phyloP scores from a whole-genome alignment of 2,888 invertebrate genomes.

The Zygothrica quintamaculata region DNA sequence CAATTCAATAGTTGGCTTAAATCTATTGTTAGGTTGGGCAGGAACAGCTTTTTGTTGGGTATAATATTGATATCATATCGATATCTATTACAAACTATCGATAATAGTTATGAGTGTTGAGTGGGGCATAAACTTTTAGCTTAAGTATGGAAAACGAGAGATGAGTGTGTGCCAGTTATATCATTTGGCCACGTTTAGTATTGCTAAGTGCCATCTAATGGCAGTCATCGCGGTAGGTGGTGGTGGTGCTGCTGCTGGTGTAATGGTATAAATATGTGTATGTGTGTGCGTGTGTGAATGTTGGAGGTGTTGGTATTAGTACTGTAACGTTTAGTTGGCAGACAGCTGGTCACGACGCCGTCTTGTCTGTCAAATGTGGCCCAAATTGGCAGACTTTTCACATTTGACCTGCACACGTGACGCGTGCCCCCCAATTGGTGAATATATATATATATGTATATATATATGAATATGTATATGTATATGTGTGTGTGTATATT shows the following conservation, averaged over 20 bases:
- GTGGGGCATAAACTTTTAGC: not conserved
- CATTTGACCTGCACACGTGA: slow-evolving; percentile 80
- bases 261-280: no score
- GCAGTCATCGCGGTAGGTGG: slow-evolving; percentile 7
- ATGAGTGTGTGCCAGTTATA: not conserved
- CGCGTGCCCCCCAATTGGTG: slow-evolving; percentile 32
- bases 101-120: not conserved
- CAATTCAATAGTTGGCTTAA: no score
- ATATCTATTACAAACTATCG: not conserved
- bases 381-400: slow-evolving; percentile 77
- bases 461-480: slow-evolving; percentile 4
- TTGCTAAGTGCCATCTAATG: slow-evolving; percentile 36
- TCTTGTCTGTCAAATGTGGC: slow-evolving; percentile 73
- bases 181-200: slow-evolving; percentile 20
- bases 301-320: not conserved
- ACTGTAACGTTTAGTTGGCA: slow-evolving; percentile 32
- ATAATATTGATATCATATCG: not conserved
- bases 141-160: slow-evolving; percentile 1
- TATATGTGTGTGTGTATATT: slow-evolving; percentile 30
- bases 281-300: not conserved
- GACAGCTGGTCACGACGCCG: slow-evolving; percentile 52
- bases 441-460: slow-evolving; percentile 32
- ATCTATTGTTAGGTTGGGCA: no score
- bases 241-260: not conserved
- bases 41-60: no score